Base-by-base conservation (phyloP, 2,113 vertebrate genomes). In the Albula goreensis region DNA sequence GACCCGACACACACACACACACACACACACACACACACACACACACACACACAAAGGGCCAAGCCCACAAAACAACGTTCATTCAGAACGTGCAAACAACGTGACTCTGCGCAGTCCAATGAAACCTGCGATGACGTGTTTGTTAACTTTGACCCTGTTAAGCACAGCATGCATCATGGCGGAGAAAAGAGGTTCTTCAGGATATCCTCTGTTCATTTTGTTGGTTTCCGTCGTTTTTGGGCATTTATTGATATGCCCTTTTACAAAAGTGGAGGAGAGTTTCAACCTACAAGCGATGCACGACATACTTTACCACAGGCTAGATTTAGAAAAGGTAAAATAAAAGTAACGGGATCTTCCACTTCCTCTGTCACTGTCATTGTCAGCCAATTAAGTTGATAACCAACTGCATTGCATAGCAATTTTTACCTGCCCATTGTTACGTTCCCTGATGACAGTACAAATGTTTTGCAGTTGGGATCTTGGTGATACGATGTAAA, bases 221-320 rank as follows among this genome's bases (percentile, higher is more conserved):
- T 84, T 98, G 0, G 81, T 96, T 82, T 82, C 78, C 0, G 94
- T 96, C 0, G 92, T 94, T 2, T 87, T 95, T 1, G 5, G 96
- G 83, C 98, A 99, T 93, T 89, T 99, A 80, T 83, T 94, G 0
- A 83, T 92, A 53, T 99, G 98, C 78, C 98, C 98, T 7, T 98
- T 96, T 77, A 96, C 97, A 2, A 99, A 99, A 93, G 98, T 99
- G 41, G 98, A 99, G 84, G 98, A 99, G 89, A 99, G 98, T 89
- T 99, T 99, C 89, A 98, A 96, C 80, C 91, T 99, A 51, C 98
- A 99, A 93, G 98, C 98, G 0, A 88, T 88, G 5, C 98, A 99
- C 25, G 98, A 99, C 88, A 94, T 99, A 90, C 89, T 99, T 3
- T 99, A 96, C 90, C 96, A 99, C 92, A 95, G 94, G 50, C 91